Evolutionary conservation across 2,888 invertebrate genomes (phyloP).

Genomic region (Hyles lineata): DNA sequence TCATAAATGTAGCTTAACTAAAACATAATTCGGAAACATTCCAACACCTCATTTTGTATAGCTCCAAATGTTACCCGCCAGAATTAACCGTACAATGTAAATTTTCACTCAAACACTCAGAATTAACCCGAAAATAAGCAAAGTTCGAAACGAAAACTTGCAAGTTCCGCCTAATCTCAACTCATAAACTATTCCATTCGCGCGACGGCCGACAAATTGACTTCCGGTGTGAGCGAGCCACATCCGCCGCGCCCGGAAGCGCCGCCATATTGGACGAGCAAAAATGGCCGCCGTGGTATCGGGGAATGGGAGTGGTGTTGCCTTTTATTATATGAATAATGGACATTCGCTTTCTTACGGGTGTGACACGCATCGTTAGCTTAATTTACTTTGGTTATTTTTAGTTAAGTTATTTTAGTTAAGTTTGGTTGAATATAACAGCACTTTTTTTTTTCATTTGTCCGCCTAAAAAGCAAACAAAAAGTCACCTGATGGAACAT

Average conservation of each 20-base stretch:
- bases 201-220: conserved; percentile 53
- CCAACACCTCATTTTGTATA: background rate
- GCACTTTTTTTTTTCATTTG: too few species aligned
- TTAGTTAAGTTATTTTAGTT: background rate
- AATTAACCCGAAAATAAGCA: background rate
- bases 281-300: conserved; percentile 26
- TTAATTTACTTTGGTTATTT: background rate
- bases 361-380: background rate
- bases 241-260: conserved; percentile 53
- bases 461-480: too few species aligned
- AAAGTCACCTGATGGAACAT: too few species aligned
- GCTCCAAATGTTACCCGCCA: too few species aligned
- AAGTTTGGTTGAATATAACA: too few species aligned
- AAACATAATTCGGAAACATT: background rate
- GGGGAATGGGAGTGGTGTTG: conserved; percentile 28
- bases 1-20: too few species aligned
- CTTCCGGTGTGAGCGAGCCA: conserved; percentile 56
- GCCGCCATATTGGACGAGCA: conserved; percentile 51
- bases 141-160: conserved; percentile 23
- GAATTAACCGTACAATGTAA: background rate
- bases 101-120: background rate
- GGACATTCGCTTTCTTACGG: background rate
- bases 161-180: conserved; percentile 25
- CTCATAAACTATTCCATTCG: conserved; percentile 49
- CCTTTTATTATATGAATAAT: conserved; percentile 10